phyloP scores from a whole-genome alignment of 2,797 vertebrate species.

The Semotilus atromaculatus region DNA sequence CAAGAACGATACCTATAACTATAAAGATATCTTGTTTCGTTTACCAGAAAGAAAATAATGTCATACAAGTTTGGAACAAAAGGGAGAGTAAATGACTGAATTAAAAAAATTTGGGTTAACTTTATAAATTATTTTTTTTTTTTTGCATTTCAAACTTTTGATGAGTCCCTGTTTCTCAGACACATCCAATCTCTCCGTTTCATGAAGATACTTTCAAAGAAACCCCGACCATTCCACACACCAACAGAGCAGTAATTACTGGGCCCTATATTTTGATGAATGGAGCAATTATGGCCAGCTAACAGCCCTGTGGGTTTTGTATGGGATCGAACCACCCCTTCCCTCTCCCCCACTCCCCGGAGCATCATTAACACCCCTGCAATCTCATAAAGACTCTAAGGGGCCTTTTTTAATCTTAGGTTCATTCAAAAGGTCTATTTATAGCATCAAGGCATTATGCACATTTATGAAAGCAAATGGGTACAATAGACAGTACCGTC shows the following conservation, averaged over 20 bases:
- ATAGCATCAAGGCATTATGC: constrained; percentile 65
- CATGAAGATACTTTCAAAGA: constrained; percentile 52
- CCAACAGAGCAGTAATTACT: constrained; percentile 71
- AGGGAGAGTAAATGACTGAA: neutral
- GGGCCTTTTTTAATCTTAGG: constrained; percentile 66
- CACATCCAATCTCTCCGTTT: constrained; percentile 45
- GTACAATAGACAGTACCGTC: constrained; percentile 31
- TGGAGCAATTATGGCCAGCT: constrained; percentile 75
- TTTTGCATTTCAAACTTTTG: constrained; percentile 41
- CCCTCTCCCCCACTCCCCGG: constrained; percentile 27
- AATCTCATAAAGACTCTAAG: constrained; percentile 65
- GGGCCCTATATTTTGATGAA: constrained; percentile 77
- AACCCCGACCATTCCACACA: constrained; percentile 43
- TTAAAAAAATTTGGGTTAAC: neutral
- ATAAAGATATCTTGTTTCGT: neutral
- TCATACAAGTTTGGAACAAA: neutral
- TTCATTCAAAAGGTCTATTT: constrained; percentile 70
- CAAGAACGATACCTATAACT: neutral
- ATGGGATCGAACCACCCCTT: constrained; percentile 52
- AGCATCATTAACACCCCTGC: constrained; percentile 65
- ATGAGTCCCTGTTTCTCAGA: constrained; percentile 32
- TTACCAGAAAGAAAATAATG: neutral
- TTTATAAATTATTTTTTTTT: too few species aligned
- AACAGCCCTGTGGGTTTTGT: constrained; percentile 68
- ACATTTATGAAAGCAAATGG: constrained; percentile 70